Evolutionary conservation across 2,113 vertebrate species (phyloP).

Genomic region (Tachycineta bicolor): DNA sequence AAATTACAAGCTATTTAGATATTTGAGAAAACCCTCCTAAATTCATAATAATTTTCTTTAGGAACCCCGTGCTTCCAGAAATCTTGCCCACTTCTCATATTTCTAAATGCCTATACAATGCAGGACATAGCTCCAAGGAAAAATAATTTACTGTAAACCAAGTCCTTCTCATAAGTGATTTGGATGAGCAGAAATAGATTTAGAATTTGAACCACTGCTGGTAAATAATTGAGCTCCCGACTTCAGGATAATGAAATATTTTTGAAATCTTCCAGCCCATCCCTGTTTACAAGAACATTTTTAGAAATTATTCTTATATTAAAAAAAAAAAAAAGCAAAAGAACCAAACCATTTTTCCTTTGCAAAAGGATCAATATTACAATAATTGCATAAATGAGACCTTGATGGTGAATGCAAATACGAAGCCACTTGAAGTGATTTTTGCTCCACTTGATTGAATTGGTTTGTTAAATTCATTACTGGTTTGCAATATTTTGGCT

Average conservation of each 20-base stretch:
- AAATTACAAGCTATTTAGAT: neutral
- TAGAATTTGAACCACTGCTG: neutral
- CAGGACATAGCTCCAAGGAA: neutral
- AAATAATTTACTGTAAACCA: neutral
- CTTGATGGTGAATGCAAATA: neutral
- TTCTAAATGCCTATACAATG: neutral
- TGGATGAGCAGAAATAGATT: neutral
- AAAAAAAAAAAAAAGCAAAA: neutral
- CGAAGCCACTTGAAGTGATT: neutral
- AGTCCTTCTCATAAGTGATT: neutral
- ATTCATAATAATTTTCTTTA: neutral
- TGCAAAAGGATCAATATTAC: neutral
- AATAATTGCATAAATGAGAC: neutral
- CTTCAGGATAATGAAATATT: neutral
- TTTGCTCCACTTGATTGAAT: neutral
- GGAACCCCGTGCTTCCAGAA: neutral
- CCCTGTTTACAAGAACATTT: neutral
- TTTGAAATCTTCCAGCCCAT: neutral
- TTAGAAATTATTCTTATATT: neutral
- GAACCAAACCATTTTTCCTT: neutral
- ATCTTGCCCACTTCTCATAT: neutral
- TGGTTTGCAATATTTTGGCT: neutral
- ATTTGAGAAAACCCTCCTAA: neutral
- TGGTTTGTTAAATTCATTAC: neutral
- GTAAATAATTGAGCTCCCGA: neutral